A percentile compares a stretch with the other conserved stretches of the same genome.
Evolutionary conservation across 1,140 invertebrate species (phyloP).

Genomic region (Euglossa dilemma): DNA sequence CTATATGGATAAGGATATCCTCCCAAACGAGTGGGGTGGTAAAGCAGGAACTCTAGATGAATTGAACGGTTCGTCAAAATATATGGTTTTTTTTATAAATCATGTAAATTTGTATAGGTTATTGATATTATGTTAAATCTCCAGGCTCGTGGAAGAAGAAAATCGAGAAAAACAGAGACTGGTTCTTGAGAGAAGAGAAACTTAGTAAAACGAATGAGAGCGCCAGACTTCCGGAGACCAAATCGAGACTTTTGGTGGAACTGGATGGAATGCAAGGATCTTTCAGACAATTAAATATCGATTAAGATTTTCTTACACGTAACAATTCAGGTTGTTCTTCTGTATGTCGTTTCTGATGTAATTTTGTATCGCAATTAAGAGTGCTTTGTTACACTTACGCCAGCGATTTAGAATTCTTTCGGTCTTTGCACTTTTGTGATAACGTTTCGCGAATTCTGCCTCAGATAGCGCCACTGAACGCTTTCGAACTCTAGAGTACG

Average conservation of each 20-base stretch:
- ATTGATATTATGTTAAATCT: conserved; percentile 3
- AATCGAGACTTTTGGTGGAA: conserved; percentile 71
- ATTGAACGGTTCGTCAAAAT: conserved; percentile 72
- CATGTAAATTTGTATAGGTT: neutral
- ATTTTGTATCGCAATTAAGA: too few relatives aligned
- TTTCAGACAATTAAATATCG: conserved; percentile 81
- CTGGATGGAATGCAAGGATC: conserved; percentile 81
- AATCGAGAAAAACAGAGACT: conserved; percentile 78
- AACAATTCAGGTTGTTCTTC: neutral
- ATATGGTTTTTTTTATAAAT: too few relatives aligned
- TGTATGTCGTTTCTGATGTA: neutral
- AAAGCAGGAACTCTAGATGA: conserved; percentile 79
- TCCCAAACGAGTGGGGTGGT: conserved; percentile 82
- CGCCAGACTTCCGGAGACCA: conserved; percentile 74
- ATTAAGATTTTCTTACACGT: conserved; percentile 63
- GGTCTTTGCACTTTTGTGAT: neutral
- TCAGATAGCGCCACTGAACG: conserved; percentile 50
- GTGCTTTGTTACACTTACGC: neutral
- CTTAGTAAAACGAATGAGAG: conserved; percentile 79
- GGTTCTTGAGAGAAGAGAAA: conserved; percentile 81
- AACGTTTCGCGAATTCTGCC: neutral
- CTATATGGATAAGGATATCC: conserved; percentile 79
- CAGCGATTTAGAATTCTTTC: neutral
- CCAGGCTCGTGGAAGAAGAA: conserved; percentile 78
- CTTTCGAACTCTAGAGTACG: neutral